These are phyloP conservation scores for Agapetus fuscipes DNA, from an alignment of 2,888 invertebrate genomes.

Conservation along the genomic window DNA sequence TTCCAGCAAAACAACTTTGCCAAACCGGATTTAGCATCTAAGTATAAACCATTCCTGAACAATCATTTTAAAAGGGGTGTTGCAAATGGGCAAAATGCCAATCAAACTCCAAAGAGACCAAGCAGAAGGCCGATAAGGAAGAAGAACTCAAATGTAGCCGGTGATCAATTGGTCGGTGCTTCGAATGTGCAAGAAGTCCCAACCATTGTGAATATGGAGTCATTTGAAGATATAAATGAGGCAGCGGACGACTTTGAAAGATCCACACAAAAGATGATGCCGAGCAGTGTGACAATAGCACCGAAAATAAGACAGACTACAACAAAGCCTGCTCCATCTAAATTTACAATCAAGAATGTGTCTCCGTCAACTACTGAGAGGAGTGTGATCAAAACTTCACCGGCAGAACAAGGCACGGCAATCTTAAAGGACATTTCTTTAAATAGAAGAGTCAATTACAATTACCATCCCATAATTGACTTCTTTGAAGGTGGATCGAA, in stretches of 20 bases:
- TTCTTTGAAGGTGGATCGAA: slow-evolving; percentile 49
- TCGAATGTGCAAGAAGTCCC: slow-evolving; percentile 33
- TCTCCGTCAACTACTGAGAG: slow-evolving; percentile 29
- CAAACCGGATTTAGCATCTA: slow-evolving; percentile 27
- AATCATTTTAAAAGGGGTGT: slow-evolving; percentile 35
- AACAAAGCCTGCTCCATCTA: not conserved
- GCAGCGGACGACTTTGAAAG: slow-evolving; percentile 11
- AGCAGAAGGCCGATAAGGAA: slow-evolving; percentile 38
- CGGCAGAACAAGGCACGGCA: slow-evolving; percentile 18
- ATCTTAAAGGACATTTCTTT: slow-evolving; percentile 16
- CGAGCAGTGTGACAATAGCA: not conserved
- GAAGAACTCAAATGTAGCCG: slow-evolving; percentile 30
- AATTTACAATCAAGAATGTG: slow-evolving; percentile 14
- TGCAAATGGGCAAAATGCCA: slow-evolving; percentile 1
- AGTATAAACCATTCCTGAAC: slow-evolving; percentile 31
- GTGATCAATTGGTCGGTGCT: slow-evolving; percentile 38
- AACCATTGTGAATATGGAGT: slow-evolving; percentile 28
- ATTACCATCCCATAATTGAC: slow-evolving; percentile 75
- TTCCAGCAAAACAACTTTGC: slow-evolving; percentile 3
- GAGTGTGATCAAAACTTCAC: slow-evolving; percentile 24
- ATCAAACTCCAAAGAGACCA: slow-evolving; percentile 27
- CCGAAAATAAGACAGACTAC: not conserved
- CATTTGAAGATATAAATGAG: slow-evolving; percentile 32
- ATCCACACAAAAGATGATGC: slow-evolving; percentile 4
- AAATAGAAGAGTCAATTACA: slow-evolving; percentile 60